Conservation (phyloP, 2,113 vertebrate genomes). For the Pycnonotus jocosus region DNA sequence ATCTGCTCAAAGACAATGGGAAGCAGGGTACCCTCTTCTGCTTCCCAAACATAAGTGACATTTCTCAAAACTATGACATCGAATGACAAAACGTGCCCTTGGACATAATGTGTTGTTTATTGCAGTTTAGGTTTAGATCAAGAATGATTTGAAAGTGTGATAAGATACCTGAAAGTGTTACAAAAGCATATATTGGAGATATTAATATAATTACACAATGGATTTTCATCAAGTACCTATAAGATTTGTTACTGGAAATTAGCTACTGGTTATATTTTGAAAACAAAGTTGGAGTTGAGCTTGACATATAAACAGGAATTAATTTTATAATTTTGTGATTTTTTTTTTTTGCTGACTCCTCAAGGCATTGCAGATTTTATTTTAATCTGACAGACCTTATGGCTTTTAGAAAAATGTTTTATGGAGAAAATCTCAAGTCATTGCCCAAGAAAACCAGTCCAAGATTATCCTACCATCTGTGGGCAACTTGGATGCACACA, state of each 20-base stretch:
- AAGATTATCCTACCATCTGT: conserved; percentile 58
- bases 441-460: conserved; percentile 37
- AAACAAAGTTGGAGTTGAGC: not conserved
- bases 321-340: not conserved
- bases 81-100: not conserved
- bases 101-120: not conserved
- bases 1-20: not conserved
- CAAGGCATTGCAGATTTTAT: conserved; percentile 20
- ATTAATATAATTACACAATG: not conserved
- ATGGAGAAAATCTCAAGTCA: conserved; percentile 44
- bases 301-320: not conserved
- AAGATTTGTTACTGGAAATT: not conserved
- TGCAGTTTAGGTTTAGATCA: not conserved
- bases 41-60: not conserved
- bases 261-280: not conserved
- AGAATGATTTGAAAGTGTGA: not conserved
- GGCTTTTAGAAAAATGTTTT: conserved; percentile 32
- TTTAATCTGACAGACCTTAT: conserved; percentile 43
- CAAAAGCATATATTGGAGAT: not conserved
- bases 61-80: not conserved
- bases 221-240: not conserved
- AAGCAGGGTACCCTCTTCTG: not conserved
- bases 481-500: conserved; percentile 36
- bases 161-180: not conserved
- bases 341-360: not conserved